Evolutionary conservation across 1,140 invertebrate species (phyloP).

Genomic region (Hydropsyche tenuis): DNA sequence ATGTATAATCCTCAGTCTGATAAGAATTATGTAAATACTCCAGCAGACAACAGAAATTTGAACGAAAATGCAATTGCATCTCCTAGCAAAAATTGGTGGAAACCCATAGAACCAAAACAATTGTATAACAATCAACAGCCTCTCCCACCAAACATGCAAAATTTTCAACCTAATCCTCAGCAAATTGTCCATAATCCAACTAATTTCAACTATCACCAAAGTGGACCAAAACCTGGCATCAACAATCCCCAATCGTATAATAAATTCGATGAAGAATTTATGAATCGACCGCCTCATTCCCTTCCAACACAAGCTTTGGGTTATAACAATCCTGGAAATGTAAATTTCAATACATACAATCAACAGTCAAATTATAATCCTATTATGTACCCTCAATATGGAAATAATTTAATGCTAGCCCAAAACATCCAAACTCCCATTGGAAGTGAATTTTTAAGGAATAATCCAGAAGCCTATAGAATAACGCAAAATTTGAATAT

Average conservation of each 20-base stretch:
- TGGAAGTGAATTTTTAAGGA: background rate
- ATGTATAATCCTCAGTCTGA: background rate
- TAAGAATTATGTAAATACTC: background rate
- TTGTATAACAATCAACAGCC: background rate
- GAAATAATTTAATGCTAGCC: background rate
- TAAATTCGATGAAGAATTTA: background rate
- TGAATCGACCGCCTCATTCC: background rate
- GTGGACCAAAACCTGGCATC: background rate
- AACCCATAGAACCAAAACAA: conserved; percentile 1
- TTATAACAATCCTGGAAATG: conserved; percentile 7
- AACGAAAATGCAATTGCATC: background rate
- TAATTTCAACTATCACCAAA: conserved; percentile 1
- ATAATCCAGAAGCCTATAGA: background rate
- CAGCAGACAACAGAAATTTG: background rate
- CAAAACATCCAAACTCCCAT: conserved; percentile 5
- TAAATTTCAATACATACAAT: background rate
- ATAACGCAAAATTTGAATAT: background rate
- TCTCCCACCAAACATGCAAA: background rate
- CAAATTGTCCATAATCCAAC: background rate
- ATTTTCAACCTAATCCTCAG: background rate
- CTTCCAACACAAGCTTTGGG: background rate
- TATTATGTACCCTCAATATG: conserved; percentile 3
- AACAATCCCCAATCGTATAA: background rate
- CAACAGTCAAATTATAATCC: conserved; percentile 6
- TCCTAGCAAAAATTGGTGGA: conserved; percentile 6